Evolutionary conservation across 1,140 invertebrate species (phyloP), one percentile per base, ranked within the genome.

Genomic region (Homalodisca vitripennis): DNA sequence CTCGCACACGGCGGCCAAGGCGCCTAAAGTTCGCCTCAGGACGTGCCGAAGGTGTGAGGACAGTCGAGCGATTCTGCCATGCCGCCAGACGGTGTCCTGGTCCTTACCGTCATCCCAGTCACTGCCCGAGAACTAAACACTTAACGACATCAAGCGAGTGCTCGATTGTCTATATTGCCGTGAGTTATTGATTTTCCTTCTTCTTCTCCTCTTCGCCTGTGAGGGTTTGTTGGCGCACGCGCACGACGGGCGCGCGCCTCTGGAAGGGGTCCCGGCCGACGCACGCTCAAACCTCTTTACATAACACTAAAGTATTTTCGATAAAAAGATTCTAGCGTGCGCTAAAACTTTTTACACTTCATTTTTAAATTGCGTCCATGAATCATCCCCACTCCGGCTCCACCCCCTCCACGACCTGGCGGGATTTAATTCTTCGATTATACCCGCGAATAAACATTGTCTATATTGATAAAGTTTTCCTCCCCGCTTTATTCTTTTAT

Each of bases 311-410:
- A 66, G 32, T 47, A 66, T 66, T 66, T 66, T 24, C 63, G 63
- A 66, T 66, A 66, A 66, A 64, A 64, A 66, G 63, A 66, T 66
- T 66, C 63, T 66, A 22, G 63, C 63, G 63, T 66, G 63, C 63
- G 63, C 63, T 47, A 66, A 66, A 66, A 66, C 32, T 66, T 66
- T 66, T 66, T 66, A 66, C 63, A 66, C 63, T 66, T 66, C 32
- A 66, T 66, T 66, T 66, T 66, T 20, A 66, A 66, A 46, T 66
- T 27, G 27, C 32, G 41, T 46, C 63, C 32, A 31, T 34, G 34
- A n/a, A n/a, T 22, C 32, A n/a, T 10, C 29, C 63, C 29, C 30
- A n/a, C 12, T 66, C 63, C 32, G 1, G 6, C 32, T 6, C 32
- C 22, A 2, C 13, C 63, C 10, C 2, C 2, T 1, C 27, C 2